These are phyloP conservation scores for Nephrocerus scutellatus DNA, from an alignment of 2,888 invertebrate genomes.

Conservation along the genomic window DNA sequence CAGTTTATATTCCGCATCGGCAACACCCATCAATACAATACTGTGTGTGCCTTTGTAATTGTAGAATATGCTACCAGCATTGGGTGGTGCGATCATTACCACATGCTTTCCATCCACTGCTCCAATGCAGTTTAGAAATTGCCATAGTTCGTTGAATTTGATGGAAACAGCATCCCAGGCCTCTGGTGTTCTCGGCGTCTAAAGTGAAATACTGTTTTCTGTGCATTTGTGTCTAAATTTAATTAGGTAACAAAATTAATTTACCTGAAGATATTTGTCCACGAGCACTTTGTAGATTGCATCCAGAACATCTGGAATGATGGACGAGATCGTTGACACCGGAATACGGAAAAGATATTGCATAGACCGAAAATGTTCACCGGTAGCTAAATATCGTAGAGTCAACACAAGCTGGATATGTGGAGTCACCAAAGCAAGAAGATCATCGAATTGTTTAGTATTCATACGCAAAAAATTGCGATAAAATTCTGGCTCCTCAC, in stretches of 20 bases:
- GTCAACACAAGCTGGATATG: background rate
- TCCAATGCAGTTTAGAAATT: slow-evolving; percentile 4
- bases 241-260: background rate
- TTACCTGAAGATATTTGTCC: background rate
- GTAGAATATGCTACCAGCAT: slow-evolving; percentile 4
- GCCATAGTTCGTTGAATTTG: slow-evolving; percentile 2
- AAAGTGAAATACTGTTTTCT: too few species aligned
- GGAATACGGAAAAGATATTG: slow-evolving; percentile 6
- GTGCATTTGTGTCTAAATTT: too few species aligned
- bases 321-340: background rate
- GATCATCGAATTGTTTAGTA: slow-evolving; percentile 3
- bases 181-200: background rate
- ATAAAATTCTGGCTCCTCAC: slow-evolving; percentile 5
- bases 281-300: slow-evolving; percentile 1
- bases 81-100: slow-evolving; percentile 4
- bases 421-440: background rate
- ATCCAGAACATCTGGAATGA: background rate
- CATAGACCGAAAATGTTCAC: slow-evolving; percentile 1
- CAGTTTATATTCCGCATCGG: slow-evolving; percentile 8
- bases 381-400: slow-evolving; percentile 1
- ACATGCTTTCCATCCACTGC: too few species aligned
- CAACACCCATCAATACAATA: slow-evolving; percentile 5
- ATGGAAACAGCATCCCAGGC: slow-evolving; percentile 2
- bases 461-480: slow-evolving; percentile 3
- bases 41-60: slow-evolving; percentile 8